Evolutionary conservation across 2,113 vertebrate species (phyloP).

Genomic region (Orientallactaga bullata): DNA sequence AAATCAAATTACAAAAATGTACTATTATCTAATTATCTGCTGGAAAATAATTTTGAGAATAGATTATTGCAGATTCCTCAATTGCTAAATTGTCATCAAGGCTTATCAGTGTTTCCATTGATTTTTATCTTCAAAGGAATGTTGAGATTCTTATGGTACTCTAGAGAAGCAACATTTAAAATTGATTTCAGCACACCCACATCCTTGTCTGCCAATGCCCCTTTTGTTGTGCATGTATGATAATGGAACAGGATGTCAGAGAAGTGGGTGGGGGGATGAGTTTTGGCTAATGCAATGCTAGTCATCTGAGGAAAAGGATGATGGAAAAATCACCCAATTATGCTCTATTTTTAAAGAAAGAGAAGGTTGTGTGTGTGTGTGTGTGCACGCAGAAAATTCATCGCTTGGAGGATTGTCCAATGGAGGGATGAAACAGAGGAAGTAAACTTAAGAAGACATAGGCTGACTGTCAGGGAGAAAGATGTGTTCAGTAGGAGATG

Average conservation of each 20-base stretch:
- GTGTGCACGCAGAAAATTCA: neutral
- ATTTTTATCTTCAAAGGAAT: constrained; percentile 59
- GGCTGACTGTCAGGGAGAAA: constrained; percentile 63
- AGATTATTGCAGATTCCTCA: constrained; percentile 41
- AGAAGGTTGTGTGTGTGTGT: constrained; percentile 33
- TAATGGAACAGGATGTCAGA: constrained; percentile 63
- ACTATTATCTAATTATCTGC: neutral
- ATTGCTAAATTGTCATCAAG: neutral
- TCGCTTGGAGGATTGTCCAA: constrained; percentile 25
- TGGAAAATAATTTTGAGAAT: constrained; percentile 35
- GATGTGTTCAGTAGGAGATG: constrained; percentile 52
- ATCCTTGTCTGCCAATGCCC: constrained; percentile 30
- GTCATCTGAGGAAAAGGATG: constrained; percentile 47
- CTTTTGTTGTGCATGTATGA: constrained; percentile 44
- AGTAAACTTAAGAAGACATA: constrained; percentile 42
- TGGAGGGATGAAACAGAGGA: constrained; percentile 46
- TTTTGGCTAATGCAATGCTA: constrained; percentile 58
- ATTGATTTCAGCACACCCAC: constrained; percentile 42
- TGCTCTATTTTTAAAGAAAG: constrained; percentile 56
- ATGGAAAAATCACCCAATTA: constrained; percentile 49
- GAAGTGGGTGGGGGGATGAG: constrained; percentile 73
- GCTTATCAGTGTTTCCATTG: neutral
- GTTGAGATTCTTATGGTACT: constrained; percentile 51
- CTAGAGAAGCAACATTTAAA: constrained; percentile 65
- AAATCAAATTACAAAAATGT: constrained; percentile 9